Percentiles rank a stretch among this genome's conserved stretches.
These are phyloP conservation scores for Engraulis encrasicolus DNA, from an alignment of 2,113 vertebrate species.

Conservation along the genomic window DNA sequence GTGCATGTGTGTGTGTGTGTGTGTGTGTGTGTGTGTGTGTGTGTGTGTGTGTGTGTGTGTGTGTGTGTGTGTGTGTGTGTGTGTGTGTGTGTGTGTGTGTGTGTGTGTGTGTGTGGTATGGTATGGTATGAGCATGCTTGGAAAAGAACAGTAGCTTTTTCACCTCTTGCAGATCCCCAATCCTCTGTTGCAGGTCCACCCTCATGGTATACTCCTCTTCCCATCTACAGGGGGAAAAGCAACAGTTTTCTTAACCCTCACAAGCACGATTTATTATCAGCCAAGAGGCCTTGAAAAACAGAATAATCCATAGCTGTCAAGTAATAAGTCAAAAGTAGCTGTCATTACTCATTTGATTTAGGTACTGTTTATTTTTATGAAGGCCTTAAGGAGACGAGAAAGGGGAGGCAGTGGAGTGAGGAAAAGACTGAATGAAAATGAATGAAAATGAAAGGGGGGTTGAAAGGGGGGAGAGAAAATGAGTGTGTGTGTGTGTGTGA, in stretches of 20 bases:
- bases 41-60: not conserved
- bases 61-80: not conserved
- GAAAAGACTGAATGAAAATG: not conserved
- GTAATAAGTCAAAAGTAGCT: no score
- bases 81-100: not conserved
- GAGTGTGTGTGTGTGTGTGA: no score
- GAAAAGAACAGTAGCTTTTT: conserved; percentile 18
- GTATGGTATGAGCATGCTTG: not conserved
- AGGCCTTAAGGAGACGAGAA: not conserved
- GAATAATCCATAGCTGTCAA: no score
- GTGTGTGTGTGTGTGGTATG: not conserved
- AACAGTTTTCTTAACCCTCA: not conserved
- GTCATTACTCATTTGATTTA: not conserved
- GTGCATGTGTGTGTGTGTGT: no score
- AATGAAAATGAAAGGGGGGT: no score
- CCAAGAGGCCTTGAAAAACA: no score
- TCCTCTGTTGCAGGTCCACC: conserved; percentile 88
- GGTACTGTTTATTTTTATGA: not conserved
- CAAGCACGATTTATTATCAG: not conserved
- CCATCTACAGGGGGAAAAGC: conserved; percentile 81
- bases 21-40: no score
- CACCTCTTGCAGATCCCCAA: conserved; percentile 91
- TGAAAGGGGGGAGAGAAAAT: no score
- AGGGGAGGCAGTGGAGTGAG: not conserved
- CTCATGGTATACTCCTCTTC: conserved; percentile 92